Evolutionary conservation across 2,113 vertebrate species (phyloP), one percentile per base, ranked within the genome.

Genomic region (Paramormyrops kingsleyae): DNA sequence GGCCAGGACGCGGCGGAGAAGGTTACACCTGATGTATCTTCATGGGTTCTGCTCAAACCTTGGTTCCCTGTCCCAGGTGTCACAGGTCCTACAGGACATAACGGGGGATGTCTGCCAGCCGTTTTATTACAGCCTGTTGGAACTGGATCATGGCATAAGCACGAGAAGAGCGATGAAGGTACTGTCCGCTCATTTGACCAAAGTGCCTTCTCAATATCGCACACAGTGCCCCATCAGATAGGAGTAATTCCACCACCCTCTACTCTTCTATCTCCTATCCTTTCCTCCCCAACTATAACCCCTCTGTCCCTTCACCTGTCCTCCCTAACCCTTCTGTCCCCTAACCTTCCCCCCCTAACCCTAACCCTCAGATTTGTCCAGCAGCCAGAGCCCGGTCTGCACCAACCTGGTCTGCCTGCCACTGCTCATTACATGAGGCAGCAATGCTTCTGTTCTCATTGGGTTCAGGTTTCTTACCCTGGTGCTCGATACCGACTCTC

Each of bases 81-180:
- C 95, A 21, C 94, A 94, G 0, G 91, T 97, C 88, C 92, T 98
- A 17, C 91, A 90, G 12, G 92, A 96, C 8, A 93, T 97, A 8
- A 89, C 97, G 86, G 96, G 96, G 2, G 95, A 97, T n/a, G 92
- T 95, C 0, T 97, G 96, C 9, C 91, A 96, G 1, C 97, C 96
- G 0, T 95, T 95, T 90, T 97, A 96, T 91, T 94, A 92, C 6
- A 12, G 1, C 1, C 24, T 83, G 6, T 91, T 95, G n/a, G 91
- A 87, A 1, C 87, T 94, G 21, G 89, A 93, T 2, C 89, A 1
- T 2, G 90, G 83, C 15, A 27, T 46, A 9, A 88, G 90, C 88
- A 90, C 89, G 0, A 91, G 91, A 87, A 93, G 5, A 88, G 89
- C 93, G 4, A n/a, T 92, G 15, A 94, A 85, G 39, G 97, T 97